A percentile compares a stretch with the other conserved stretches of the same genome.
phyloP scores from a whole-genome alignment of 2,113 vertebrate genomes.

The Prionailurus viverrinus region DNA sequence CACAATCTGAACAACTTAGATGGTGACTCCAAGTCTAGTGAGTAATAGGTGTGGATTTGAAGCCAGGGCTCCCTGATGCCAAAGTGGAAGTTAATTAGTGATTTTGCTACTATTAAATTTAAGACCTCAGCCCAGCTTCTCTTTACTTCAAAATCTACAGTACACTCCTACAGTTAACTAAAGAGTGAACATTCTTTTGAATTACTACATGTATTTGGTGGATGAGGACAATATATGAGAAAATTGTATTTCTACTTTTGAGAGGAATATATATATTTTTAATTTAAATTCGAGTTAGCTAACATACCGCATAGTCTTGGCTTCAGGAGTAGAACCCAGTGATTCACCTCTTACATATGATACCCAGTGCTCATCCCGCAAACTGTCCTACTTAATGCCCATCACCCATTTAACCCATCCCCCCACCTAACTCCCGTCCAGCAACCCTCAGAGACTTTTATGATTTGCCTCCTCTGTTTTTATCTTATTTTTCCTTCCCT shows the following conservation, averaged over 20 bases:
- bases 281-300: too few species aligned
- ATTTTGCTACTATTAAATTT: background rate
- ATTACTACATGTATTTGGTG: background rate
- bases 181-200: background rate
- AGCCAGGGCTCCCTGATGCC: background rate
- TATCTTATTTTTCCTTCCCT: too few species aligned
- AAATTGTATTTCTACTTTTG: background rate
- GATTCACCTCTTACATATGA: too few species aligned
- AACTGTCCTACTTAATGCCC: too few species aligned
- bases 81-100: background rate
- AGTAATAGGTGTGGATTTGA: background rate
- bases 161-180: background rate
- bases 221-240: slow-evolving; percentile 19
- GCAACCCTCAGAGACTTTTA: too few species aligned
- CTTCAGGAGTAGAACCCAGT: too few species aligned
- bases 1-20: background rate
- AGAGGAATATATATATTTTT: background rate
- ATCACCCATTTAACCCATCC: too few species aligned
- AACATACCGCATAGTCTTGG: too few species aligned
- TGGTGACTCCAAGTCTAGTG: background rate
- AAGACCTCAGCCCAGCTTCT: background rate
- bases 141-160: background rate
- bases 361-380: too few species aligned
- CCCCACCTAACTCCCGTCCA: too few species aligned
- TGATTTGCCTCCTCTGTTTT: too few species aligned